Percentiles rank a stretch among this genome's conserved stretches.
Evolutionary conservation across 2,113 vertebrate species (phyloP).

Genomic region (Alethe castanea): DNA sequence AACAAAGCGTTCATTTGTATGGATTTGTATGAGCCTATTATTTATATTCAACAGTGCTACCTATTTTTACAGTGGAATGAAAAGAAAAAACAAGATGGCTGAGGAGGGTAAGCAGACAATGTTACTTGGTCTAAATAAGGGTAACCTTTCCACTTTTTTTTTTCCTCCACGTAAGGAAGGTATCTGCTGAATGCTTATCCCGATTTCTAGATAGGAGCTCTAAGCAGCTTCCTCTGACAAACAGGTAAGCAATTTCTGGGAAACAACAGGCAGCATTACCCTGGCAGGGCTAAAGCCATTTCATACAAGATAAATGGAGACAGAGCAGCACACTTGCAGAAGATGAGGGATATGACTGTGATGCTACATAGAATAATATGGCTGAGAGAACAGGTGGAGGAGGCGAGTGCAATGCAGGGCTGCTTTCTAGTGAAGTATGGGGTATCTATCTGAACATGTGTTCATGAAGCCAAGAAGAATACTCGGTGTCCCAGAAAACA

Average conservation of each 20-base stretch:
- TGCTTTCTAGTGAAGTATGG: neutral
- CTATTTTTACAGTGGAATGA: neutral
- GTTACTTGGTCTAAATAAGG: neutral
- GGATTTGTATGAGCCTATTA: neutral
- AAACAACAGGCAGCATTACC: neutral
- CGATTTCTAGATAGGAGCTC: neutral
- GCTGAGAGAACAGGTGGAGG: neutral
- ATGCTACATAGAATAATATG: neutral
- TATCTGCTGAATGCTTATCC: neutral
- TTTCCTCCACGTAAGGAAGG: rapidly evolving
- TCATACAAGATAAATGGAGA: neutral
- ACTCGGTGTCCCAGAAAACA: neutral
- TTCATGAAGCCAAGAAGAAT: neutral
- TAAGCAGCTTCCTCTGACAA: neutral
- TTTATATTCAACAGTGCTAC: neutral
- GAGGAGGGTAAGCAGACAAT: neutral
- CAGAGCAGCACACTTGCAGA: neutral
- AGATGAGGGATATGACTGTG: neutral
- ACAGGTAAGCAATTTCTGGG: constrained; percentile 19
- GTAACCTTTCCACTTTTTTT: neutral
- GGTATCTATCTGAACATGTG: rapidly evolving
- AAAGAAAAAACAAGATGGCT: neutral
- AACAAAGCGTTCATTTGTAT: neutral
- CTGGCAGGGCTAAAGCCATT: neutral
- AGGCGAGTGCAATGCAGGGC: rapidly evolving